Conservation (phyloP, 92 coral and sea anemone species). For the Parazoanthus atlanticus region DNA sequence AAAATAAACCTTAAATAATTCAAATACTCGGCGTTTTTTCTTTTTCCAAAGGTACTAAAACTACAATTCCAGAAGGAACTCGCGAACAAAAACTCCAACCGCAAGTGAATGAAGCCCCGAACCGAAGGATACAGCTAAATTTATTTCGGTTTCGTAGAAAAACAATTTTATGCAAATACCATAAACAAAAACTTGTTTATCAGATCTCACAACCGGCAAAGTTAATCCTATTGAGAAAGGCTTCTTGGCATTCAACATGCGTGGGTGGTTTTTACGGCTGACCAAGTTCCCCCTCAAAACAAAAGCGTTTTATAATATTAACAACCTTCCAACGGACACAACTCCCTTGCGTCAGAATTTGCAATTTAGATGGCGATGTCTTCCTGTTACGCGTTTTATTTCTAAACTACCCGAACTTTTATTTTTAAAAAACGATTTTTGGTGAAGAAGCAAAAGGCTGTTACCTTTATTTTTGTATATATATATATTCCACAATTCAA, state of each 20-base stretch:
- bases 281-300: neutral
- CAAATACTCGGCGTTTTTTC: too few relatives aligned
- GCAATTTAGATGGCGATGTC: neutral
- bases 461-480: too few relatives aligned
- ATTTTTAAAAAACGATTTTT: too few relatives aligned
- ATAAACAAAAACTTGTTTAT: neutral
- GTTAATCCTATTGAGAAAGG: neutral
- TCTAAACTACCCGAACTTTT: too few relatives aligned
- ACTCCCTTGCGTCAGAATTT: neutral
- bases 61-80: too few relatives aligned
- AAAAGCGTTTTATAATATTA: neutral
- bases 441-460: too few relatives aligned
- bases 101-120: too few relatives aligned
- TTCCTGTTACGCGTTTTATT: neutral
- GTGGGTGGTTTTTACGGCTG: neutral
- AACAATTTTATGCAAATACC: too few relatives aligned
- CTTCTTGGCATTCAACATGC: slow-evolving; percentile 10
- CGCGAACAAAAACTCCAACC: too few relatives aligned
- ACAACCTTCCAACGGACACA: neutral
- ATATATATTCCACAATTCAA: too few relatives aligned
- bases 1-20: neutral
- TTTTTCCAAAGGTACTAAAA: too few relatives aligned
- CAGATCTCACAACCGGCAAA: neutral
- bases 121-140: neutral
- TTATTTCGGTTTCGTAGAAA: neutral